phyloP scores from a whole-genome alignment of 1,140 invertebrate genomes.

The Metopolophium dirhodum region DNA sequence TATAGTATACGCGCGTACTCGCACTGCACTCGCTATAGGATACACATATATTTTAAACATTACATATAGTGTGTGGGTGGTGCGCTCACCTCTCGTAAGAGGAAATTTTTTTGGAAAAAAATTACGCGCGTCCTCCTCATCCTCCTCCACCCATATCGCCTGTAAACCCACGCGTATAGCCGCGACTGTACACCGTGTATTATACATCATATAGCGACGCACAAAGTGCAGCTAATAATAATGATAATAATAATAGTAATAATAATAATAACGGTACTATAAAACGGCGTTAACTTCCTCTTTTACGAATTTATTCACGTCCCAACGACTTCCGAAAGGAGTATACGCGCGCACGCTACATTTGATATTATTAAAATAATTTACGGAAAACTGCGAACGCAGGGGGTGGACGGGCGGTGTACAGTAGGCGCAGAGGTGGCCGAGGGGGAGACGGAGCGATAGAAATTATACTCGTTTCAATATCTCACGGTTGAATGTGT shows the following conservation, averaged over 20 bases:
- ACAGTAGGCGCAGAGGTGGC: too few relatives aligned
- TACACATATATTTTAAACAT: neutral
- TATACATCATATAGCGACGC: neutral
- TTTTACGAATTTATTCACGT: slow-evolving; percentile 56
- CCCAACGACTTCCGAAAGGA: slow-evolving; percentile 54
- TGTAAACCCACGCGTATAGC: neutral
- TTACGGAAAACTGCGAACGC: slow-evolving; percentile 39
- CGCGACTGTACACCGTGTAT: too few relatives aligned
- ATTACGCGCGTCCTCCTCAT: neutral
- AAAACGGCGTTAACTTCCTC: slow-evolving; percentile 56
- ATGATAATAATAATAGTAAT: neutral
- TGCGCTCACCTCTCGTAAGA: neutral
- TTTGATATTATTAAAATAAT: slow-evolving; percentile 57
- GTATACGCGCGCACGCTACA: slow-evolving; percentile 40
- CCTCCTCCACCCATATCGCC: neutral
- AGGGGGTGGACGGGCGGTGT: neutral
- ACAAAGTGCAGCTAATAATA: slow-evolving; percentile 51
- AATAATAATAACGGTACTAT: slow-evolving; percentile 32
- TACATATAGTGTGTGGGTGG: neutral
- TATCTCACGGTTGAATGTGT: slow-evolving; percentile 55
- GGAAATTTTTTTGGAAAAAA: neutral
- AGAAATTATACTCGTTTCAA: slow-evolving; percentile 54
- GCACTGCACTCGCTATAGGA: neutral
- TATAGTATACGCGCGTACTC: neutral
- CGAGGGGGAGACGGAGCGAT: neutral